Evolutionary conservation across 2,888 invertebrate species (phyloP).

Genomic region (Drosophila pullipes): DNA sequence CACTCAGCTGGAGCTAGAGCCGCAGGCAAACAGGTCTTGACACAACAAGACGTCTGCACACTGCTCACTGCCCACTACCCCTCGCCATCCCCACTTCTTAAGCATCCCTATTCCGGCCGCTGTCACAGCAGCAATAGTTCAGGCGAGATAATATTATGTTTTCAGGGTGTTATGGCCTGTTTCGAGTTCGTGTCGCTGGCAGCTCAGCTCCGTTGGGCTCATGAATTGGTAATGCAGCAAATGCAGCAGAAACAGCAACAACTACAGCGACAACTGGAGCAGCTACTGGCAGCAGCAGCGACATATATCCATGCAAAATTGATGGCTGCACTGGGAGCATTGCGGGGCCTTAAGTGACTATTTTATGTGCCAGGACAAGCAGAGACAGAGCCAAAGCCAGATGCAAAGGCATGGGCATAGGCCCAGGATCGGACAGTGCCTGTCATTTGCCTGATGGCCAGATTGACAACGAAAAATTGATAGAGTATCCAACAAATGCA

Average conservation of each 20-base stretch:
- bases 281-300: conserved; percentile 21
- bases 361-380: conserved; percentile 40
- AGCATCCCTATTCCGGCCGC: background rate
- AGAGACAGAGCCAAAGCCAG: background rate
- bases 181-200: conserved; percentile 57
- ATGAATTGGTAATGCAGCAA: conserved; percentile 77
- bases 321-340: conserved; percentile 53
- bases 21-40: conserved; percentile 12
- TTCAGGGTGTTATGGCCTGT: conserved; percentile 61
- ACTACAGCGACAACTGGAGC: conserved; percentile 7
- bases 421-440: conserved; percentile 18
- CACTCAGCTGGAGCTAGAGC: conserved; percentile 2
- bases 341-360: conserved; percentile 32
- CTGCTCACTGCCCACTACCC: background rate
- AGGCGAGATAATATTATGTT: conserved; percentile 59
- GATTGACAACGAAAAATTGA: conserved; percentile 2
- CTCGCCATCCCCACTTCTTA: background rate
- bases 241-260: conserved; percentile 59
- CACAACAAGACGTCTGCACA: conserved; percentile 5
- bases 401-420: background rate
- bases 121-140: conserved; percentile 19
- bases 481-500: background rate
- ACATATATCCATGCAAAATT: conserved; percentile 67
- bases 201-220: conserved; percentile 47
- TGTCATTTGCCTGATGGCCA: background rate